Evolutionary conservation across 2,888 invertebrate genomes (phyloP).

Genomic region (Unio pictorum): DNA sequence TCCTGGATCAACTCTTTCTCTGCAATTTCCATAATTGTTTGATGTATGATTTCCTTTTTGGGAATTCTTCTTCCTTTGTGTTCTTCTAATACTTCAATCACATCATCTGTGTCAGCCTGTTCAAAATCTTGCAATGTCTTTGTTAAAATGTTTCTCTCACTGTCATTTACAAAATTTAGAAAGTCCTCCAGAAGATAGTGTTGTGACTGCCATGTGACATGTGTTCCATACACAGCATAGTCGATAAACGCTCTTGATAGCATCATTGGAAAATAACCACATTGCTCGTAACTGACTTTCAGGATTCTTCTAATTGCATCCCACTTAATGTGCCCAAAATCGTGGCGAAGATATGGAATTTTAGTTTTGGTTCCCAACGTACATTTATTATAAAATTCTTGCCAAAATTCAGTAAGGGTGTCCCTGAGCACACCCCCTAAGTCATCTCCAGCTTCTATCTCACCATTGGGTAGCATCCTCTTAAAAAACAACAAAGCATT

Average conservation of each 20-base stretch:
- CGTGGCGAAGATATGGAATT: too few species aligned
- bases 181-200: too few species aligned
- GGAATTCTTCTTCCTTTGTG: not conserved
- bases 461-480: not conserved
- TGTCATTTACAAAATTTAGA: too few species aligned
- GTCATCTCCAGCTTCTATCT: not conserved
- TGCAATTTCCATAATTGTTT: not conserved
- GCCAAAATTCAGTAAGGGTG: not conserved
- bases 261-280: too few species aligned
- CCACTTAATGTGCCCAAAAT: too few species aligned
- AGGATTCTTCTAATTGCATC: too few species aligned
- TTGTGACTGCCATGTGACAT: too few species aligned
- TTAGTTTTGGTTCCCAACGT: not conserved
- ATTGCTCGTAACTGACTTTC: too few species aligned
- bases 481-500: not conserved
- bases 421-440: not conserved
- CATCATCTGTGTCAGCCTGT: not conserved
- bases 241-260: too few species aligned
- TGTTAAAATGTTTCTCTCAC: too few species aligned
- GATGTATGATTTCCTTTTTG: not conserved
- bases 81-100: not conserved
- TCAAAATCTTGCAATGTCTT: too few species aligned
- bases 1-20: conserved; percentile 1
- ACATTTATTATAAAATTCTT: not conserved
- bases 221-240: too few species aligned